These are phyloP conservation scores for Poeciliopsis gracilis DNA, from an alignment of 2,797 vertebrate species.

Conservation along the genomic window DNA sequence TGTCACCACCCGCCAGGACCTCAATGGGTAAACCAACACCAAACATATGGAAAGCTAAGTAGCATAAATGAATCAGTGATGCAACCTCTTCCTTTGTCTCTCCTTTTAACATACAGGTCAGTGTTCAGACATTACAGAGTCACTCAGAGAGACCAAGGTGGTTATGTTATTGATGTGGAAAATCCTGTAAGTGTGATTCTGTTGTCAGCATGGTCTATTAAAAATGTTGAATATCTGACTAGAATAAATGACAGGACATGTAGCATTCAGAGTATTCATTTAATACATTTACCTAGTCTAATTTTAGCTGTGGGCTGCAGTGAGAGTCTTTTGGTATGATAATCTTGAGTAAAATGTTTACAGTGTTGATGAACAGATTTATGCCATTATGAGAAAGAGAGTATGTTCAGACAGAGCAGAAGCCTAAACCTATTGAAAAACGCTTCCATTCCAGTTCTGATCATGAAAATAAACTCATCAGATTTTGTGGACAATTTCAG, in stretches of 20 bases:
- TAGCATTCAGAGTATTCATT: not conserved
- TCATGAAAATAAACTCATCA: not conserved
- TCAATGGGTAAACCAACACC: conserved; percentile 78
- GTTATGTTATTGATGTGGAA: conserved; percentile 87
- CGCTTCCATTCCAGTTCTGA: not conserved
- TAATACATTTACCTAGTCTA: not conserved
- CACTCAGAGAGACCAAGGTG: conserved; percentile 80
- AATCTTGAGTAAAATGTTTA: not conserved
- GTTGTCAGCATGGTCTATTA: not conserved
- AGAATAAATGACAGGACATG: not conserved
- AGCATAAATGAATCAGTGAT: not conserved
- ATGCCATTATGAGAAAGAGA: not conserved
- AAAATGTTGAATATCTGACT: not conserved
- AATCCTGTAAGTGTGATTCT: conserved; percentile 80
- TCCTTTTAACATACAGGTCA: conserved; percentile 58
- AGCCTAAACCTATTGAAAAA: not conserved
- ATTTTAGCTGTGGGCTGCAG: not conserved
- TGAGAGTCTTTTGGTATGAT: not conserved
- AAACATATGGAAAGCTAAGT: conserved; percentile 10
- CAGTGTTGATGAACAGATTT: not conserved
- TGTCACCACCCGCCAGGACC: conserved; percentile 84
- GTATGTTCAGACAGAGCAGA: not conserved
- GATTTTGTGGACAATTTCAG: not conserved
- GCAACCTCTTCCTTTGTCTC: not conserved
- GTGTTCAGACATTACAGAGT: conserved; percentile 89